Evolutionary conservation across 2,888 invertebrate species (phyloP), one percentile per base, ranked within the genome.

Genomic region (Gandaritis pyraliata): DNA sequence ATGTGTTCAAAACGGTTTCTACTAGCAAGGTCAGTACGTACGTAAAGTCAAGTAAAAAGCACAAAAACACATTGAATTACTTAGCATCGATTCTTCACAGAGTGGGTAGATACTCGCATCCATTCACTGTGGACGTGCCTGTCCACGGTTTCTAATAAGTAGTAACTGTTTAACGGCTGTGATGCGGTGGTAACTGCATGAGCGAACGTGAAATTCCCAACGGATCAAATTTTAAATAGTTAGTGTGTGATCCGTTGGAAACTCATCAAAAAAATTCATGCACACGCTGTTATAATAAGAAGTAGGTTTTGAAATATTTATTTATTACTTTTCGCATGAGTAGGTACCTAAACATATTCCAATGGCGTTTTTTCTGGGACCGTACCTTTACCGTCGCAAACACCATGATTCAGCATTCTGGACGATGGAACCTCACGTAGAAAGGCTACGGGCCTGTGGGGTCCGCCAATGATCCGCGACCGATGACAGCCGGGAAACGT

Each of bases 401-500:
- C 67, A 67, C 48, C 68, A 43, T 72, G 71, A 72, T 67, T 72
- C 51, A 36, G 54, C 66, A 56, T 16, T 39, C 23, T 18, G n/a
- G 12, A 10, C 8, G 12, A 36, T 58, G 36, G 13, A 45, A 46
- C 36, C 43, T 4, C 49, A 50, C 48, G 48, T 41, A 45, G 8
- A 2, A 30, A 15, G 38, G 16, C 46, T 23, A 12, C 11, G 23
- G 33, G 39, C 43, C 57, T 59, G 54, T 64, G 48, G 56, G 64
- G 63, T 63, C 61, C 33, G 47, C 29, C 58, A 53, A 61, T 64
- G 69, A 65, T 64, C 69, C 58, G 58, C 29, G 59, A 58, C 63
- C 41, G 53, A 39, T 55, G 65, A 62, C 51, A 39, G 50, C 56
- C 16, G 13, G 15, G 46, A 49, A 52, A 41, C 23, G 36, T 65